phyloP scores from a whole-genome alignment of 2,888 invertebrate genomes.

The Dascillus cervinus region DNA sequence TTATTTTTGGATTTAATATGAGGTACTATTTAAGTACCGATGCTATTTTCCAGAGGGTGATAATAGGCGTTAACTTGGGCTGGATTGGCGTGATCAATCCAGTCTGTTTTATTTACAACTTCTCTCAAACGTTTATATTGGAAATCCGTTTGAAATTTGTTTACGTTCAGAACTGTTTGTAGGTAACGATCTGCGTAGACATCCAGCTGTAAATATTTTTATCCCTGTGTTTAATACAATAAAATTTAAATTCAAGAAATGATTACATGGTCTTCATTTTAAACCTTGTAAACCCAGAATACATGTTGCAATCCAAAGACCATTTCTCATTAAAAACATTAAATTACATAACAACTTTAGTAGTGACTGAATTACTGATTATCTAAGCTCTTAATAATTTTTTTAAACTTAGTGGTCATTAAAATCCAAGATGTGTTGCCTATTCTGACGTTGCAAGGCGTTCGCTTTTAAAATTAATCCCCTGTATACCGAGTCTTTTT shows the following conservation, averaged over 20 bases:
- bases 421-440: too few species aligned
- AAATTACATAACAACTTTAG: too few species aligned
- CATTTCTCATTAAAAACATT: too few species aligned
- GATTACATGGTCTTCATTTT: not conserved
- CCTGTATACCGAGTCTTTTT: too few species aligned
- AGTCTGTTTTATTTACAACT: constrained; percentile 47
- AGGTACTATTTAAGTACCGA: constrained; percentile 45
- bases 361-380: too few species aligned
- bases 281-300: too few species aligned
- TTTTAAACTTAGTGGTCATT: too few species aligned
- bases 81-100: constrained; percentile 45
- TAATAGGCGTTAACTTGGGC: constrained; percentile 51
- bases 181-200: constrained; percentile 42
- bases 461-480: too few species aligned
- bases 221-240: constrained; percentile 11
- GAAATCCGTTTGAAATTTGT: constrained; percentile 45
- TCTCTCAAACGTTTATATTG: constrained; percentile 44
- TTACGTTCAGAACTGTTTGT: constrained; percentile 43
- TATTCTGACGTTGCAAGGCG: too few species aligned
- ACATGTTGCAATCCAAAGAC: too few species aligned
- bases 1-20: constrained; percentile 4
- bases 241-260: not conserved
- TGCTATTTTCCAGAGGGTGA: constrained; percentile 47
- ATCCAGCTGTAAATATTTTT: constrained; percentile 38
- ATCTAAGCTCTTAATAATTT: too few species aligned